Conservation (phyloP, 2,113 vertebrate genomes). For the Reinhardtius hippoglossoides region DNA sequence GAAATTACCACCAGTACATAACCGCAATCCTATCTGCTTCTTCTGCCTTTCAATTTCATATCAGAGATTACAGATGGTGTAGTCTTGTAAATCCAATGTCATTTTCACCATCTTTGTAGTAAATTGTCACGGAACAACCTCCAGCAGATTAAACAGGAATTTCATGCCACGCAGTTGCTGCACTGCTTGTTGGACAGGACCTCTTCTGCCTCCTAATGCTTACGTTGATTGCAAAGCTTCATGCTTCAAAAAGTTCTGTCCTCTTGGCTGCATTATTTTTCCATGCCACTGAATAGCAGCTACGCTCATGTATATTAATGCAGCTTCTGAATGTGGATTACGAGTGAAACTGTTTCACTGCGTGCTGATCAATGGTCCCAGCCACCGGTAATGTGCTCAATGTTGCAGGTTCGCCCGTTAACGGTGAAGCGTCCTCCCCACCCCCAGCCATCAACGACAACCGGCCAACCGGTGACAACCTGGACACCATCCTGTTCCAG, state of each 20-base stretch:
- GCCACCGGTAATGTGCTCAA: constrained; percentile 62
- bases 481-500: constrained; percentile 92
- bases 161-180: constrained; percentile 14
- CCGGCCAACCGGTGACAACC: constrained; percentile 89
- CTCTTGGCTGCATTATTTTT: not conserved
- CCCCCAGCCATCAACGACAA: constrained; percentile 89
- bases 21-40: constrained; percentile 4
- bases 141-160: constrained; percentile 22
- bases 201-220: constrained; percentile 13
- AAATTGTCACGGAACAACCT: not conserved
- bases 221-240: not conserved
- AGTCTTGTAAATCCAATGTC: constrained; percentile 25
- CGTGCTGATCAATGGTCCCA: constrained; percentile 24
- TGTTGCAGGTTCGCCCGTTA: constrained; percentile 90
- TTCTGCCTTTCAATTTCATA: constrained; percentile 22
- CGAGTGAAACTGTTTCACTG: not conserved
- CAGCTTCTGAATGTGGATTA: not conserved
- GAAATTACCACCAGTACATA: not conserved
- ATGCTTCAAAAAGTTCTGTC: not conserved
- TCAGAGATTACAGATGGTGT: constrained; percentile 44
- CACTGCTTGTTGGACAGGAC: constrained; percentile 5
- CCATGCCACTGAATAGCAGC: not conserved
- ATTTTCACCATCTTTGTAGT: constrained; percentile 4
- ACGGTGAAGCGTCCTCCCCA: constrained; percentile 89
- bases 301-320: not conserved